phyloP scores from a whole-genome alignment of 2,797 vertebrate genomes.

The Syndactyla subalaris region DNA sequence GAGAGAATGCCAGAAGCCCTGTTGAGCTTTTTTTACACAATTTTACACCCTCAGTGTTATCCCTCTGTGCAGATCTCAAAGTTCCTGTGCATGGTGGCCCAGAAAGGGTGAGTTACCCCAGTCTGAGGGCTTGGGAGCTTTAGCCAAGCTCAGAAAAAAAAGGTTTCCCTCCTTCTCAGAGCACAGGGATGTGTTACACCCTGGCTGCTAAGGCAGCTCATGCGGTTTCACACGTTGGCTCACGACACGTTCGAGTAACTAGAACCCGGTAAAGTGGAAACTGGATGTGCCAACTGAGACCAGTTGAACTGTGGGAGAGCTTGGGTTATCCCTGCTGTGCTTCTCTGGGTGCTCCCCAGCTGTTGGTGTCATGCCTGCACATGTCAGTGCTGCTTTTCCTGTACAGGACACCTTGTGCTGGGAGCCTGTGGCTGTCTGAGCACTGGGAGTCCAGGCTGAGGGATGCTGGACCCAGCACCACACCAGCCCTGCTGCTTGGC shows the following conservation, averaged over 20 bases:
- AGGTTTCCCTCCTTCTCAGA: background rate
- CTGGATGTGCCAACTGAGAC: background rate
- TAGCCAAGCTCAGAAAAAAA: background rate
- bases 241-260: background rate
- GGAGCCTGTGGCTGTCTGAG: background rate
- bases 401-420: rapidly evolving
- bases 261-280: constrained; percentile 24
- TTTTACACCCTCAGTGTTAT: background rate
- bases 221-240: background rate
- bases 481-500: rapidly evolving
- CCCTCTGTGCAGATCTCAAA: background rate
- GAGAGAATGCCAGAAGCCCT: background rate
- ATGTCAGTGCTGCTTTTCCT: rapidly evolving
- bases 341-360: background rate
- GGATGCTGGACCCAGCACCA: background rate
- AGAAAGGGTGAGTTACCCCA: background rate
- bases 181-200: background rate
- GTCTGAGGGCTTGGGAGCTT: background rate
- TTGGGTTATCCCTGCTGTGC: rapidly evolving
- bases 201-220: background rate
- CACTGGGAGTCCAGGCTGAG: rapidly evolving
- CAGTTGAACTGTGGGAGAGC: background rate
- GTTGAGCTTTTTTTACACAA: background rate
- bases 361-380: background rate
- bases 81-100: background rate